Base-by-base conservation (phyloP, 2,797 vertebrate genomes). In the Acrossocheilus wenchowensis region DNA sequence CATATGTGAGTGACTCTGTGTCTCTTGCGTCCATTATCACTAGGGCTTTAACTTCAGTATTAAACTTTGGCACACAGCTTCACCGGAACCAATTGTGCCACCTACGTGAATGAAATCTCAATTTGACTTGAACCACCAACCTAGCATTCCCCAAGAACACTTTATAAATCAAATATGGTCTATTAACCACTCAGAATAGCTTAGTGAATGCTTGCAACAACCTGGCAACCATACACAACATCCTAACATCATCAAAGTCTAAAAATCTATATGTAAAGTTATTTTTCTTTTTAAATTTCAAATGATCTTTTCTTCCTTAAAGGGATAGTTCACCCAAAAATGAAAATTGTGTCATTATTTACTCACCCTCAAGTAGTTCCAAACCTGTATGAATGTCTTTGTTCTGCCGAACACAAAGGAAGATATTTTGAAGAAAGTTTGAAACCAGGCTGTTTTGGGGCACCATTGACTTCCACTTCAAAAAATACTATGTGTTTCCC, bases 11-110 rank as follows among this genome's bases (percentile, higher is more conserved):
- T 78, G 74, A 26, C 83, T 48, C 83, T 36, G 8, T 71, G 52
- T 73, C 54, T 74, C 39, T 83, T 69, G 30, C 36, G 34, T 81
- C 79, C 30, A 68, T 69, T 34, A 52, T 50, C 79, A 50, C 60
- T 45, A 10, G 23, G 23, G 39, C 41, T 62, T 62, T 64, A 43
- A 14, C 36, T 68, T 81, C 34, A 68, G 73, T 26, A 7, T 41
- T 41, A 64, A 23, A 48, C 9, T 36, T 77, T 66, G 71, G 39
- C 39, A 23, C 12, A 19, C 39, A 62, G 48, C 69, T 60, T 60
- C 36, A 62, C 23, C 1, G 41, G 41, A 8, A 9, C 41, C 8
- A 43, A 5, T 43, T 26, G 23, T 43, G 36, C n/a, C 52, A 26
- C 72, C n/a, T 10, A 43, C 23, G 2, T 34, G 36, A 54, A 39